phyloP scores from a whole-genome alignment of 1,140 invertebrate species.

The Drosophila bifasciata region DNA sequence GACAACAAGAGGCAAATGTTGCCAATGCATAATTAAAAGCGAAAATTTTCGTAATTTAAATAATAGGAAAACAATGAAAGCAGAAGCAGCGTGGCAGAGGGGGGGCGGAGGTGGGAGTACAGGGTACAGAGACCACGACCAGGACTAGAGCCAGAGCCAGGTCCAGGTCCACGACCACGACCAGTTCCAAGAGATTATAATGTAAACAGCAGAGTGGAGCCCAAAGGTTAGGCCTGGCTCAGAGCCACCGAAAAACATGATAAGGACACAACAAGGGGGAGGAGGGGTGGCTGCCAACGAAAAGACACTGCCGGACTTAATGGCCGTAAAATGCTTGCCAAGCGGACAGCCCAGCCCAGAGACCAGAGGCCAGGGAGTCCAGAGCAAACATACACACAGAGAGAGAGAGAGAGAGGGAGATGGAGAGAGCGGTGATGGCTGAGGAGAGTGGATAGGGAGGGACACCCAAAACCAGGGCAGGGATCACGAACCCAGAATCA shows the following conservation, averaged over 20 bases:
- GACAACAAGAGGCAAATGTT: slow-evolving; percentile 32
- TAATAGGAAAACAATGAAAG: slow-evolving; percentile 68
- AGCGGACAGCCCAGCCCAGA: slow-evolving; percentile 48
- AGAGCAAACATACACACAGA: slow-evolving; percentile 31
- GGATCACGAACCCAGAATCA: slow-evolving; percentile 28
- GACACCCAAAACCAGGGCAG: slow-evolving; percentile 7
- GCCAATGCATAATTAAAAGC: slow-evolving; percentile 73
- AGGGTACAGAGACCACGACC: neutral
- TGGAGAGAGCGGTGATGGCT: neutral
- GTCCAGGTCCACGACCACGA: neutral
- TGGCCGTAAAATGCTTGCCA: slow-evolving; percentile 76
- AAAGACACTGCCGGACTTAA: slow-evolving; percentile 69
- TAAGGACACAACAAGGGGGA: neutral
- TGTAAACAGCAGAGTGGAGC: slow-evolving; percentile 52
- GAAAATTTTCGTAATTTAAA: slow-evolving; percentile 72
- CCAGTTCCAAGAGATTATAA: slow-evolving; percentile 69
- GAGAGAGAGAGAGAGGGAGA: no score
- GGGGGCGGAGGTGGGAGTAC: neutral
- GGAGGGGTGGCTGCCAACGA: no score
- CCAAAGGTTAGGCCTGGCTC: slow-evolving; percentile 39
- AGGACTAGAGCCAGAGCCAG: no score
- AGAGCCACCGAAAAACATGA: slow-evolving; percentile 8
- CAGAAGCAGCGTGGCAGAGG: slow-evolving; percentile 2
- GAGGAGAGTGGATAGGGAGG: no score
- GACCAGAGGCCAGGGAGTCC: slow-evolving; percentile 59